A percentile compares a stretch with the other conserved stretches of the same genome.
phyloP scores from a whole-genome alignment of 2,888 invertebrate species.

The Mesorhabditis sp. region DNA sequence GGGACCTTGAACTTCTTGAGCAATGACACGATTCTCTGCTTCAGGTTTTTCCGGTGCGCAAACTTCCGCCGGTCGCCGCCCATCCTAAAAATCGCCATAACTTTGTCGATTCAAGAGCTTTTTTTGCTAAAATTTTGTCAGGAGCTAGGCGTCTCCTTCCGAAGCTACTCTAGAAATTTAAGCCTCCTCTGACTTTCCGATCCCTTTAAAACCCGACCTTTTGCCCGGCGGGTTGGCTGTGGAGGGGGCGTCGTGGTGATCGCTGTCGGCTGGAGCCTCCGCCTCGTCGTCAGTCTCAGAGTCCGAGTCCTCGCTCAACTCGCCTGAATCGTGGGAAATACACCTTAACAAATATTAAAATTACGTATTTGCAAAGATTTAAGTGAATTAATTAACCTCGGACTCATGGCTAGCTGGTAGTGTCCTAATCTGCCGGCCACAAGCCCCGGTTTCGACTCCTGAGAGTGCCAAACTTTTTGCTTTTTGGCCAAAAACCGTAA shows the following conservation, averaged over 20 bases:
- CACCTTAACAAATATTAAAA: neutral
- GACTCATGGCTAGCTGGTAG: too few relatives aligned
- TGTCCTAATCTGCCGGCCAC: too few relatives aligned
- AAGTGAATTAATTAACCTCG: too few relatives aligned
- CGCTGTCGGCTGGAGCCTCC: conserved; percentile 13
- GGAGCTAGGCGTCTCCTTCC: too few relatives aligned
- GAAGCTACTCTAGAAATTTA: too few relatives aligned
- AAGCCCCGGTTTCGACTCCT: too few relatives aligned
- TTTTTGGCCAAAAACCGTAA: too few relatives aligned
- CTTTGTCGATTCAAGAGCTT: neutral
- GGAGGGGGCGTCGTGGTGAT: neutral
- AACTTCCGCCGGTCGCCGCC: neutral
- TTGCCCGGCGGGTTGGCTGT: neutral
- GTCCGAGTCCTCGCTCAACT: conserved; percentile 15
- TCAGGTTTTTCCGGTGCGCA: conserved; percentile 69
- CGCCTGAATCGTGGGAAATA: neutral
- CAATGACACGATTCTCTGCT: conserved; percentile 91
- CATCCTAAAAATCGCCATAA: neutral
- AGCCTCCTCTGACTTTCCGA: neutral
- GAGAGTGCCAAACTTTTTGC: too few relatives aligned
- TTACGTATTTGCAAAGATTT: neutral
- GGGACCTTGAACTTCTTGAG: conserved; percentile 84
- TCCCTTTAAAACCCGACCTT: neutral
- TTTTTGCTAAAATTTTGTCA: too few relatives aligned
- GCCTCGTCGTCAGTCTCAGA: conserved; percentile 22